phyloP scores from a whole-genome alignment of 2,797 vertebrate genomes.

The Sebastes taczanowskii region DNA sequence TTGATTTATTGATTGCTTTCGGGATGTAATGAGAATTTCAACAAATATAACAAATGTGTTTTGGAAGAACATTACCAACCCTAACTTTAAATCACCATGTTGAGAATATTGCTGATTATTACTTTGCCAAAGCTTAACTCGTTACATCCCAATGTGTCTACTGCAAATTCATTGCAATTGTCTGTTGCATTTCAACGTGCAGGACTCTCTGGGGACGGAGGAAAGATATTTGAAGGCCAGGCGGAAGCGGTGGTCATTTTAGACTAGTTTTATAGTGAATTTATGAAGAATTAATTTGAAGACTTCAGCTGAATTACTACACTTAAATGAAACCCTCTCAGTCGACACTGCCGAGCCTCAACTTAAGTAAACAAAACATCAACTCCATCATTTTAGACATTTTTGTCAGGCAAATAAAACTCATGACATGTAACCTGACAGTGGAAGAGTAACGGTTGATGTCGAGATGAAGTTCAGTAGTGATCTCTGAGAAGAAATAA shows the following conservation, averaged over 20 bases:
- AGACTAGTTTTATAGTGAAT: neutral
- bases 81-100: neutral
- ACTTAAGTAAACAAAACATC: neutral
- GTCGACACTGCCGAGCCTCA: conserved; percentile 6
- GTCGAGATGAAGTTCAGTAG: neutral
- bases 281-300: neutral
- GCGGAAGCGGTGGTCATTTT: neutral
- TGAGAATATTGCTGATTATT: neutral
- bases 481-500: neutral
- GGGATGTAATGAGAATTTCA: no score
- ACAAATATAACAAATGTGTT: no score
- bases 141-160: neutral
- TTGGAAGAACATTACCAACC: no score
- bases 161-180: neutral
- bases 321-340: neutral
- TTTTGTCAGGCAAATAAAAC: conserved; percentile 10
- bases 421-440: conserved; percentile 1
- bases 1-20: no score
- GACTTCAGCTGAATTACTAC: neutral
- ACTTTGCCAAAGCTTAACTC: neutral
- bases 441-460: neutral
- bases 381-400: neutral
- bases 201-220: neutral
- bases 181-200: neutral
- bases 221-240: neutral